Percentiles rank a stretch among this genome's conserved stretches.
phyloP scores from a whole-genome alignment of 2,797 vertebrate genomes.

The Babyrousa celebensis region DNA sequence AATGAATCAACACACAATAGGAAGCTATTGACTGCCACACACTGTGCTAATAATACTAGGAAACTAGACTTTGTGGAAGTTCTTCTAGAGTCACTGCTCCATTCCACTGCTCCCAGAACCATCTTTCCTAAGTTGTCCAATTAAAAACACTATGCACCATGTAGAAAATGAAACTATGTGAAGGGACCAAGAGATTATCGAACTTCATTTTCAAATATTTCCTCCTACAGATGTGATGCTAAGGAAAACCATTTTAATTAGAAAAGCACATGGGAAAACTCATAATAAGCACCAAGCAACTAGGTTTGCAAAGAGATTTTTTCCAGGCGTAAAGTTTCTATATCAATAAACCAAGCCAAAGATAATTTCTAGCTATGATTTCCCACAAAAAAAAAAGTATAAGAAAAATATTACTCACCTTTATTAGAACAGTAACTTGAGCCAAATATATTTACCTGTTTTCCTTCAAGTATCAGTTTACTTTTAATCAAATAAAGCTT shows the following conservation, averaged over 20 bases:
- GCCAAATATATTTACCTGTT: slow-evolving; percentile 76
- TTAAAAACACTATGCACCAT: slow-evolving; percentile 40
- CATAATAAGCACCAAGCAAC: slow-evolving; percentile 70
- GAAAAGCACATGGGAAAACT: slow-evolving; percentile 60
- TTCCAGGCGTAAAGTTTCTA: slow-evolving; percentile 59
- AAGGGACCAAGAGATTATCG: slow-evolving; percentile 57
- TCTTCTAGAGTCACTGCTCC: background rate
- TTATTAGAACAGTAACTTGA: slow-evolving; percentile 78
- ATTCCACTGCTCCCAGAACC: background rate
- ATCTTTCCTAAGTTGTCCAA: background rate
- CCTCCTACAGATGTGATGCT: slow-evolving; percentile 69
- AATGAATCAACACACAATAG: background rate
- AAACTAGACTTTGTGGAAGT: background rate
- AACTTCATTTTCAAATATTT: slow-evolving; percentile 72
- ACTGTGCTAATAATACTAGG: background rate
- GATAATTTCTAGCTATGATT: slow-evolving; percentile 73
- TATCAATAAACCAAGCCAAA: slow-evolving; percentile 79
- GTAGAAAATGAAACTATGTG: slow-evolving; percentile 37
- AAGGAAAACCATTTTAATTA: slow-evolving; percentile 81
- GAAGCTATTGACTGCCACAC: background rate
- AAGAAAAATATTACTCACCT: slow-evolving; percentile 79
- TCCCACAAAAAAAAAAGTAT: slow-evolving; percentile 65
- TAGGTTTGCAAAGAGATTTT: slow-evolving; percentile 65
- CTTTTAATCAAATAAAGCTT: slow-evolving; percentile 68
- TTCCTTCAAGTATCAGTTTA: slow-evolving; percentile 78